Evolutionary conservation across 2,888 invertebrate species (phyloP).

Genomic region (Autographa pulchrina): DNA sequence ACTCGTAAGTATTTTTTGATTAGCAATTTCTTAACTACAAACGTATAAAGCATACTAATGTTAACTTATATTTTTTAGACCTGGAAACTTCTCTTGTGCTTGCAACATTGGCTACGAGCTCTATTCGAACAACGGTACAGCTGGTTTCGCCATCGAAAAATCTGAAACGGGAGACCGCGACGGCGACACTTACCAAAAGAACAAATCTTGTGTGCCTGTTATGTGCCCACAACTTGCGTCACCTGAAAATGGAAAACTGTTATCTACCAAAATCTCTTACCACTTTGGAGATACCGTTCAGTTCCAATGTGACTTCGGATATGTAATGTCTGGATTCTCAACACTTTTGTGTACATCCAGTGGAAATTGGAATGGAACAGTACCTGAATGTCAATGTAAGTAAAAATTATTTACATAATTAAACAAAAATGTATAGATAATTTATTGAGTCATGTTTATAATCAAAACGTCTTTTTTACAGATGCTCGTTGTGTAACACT

Average conservation of each 20-base stretch:
- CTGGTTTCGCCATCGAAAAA: constrained; percentile 94
- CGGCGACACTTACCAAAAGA: constrained; percentile 96
- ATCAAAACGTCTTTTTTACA: constrained; percentile 73
- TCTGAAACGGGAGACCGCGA: constrained; percentile 96
- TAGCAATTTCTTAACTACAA: background rate
- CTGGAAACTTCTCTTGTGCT: constrained; percentile 96
- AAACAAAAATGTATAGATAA: background rate
- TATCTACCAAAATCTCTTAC: constrained; percentile 94
- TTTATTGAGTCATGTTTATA: background rate
- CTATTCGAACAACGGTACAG: constrained; percentile 96
- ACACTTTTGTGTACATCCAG: constrained; percentile 96
- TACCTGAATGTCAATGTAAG: constrained; percentile 98
- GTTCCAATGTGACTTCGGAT: constrained; percentile 98
- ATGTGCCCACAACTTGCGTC: constrained; percentile 94
- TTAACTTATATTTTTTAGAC: constrained; percentile 81
- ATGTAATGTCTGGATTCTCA: constrained; percentile 96
- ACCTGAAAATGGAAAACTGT: constrained; percentile 95
- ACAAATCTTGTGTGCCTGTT: constrained; percentile 98
- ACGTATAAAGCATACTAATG: background rate
- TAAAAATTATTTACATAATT: constrained; percentile 48
- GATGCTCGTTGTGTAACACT: constrained; percentile 97
- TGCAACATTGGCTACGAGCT: constrained; percentile 98
- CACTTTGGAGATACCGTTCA: constrained; percentile 97
- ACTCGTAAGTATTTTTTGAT: constrained; percentile 87
- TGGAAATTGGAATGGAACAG: constrained; percentile 98